Evolutionary conservation across 2,797 vertebrate species (phyloP).

Genomic region (Spea hammondii): DNA sequence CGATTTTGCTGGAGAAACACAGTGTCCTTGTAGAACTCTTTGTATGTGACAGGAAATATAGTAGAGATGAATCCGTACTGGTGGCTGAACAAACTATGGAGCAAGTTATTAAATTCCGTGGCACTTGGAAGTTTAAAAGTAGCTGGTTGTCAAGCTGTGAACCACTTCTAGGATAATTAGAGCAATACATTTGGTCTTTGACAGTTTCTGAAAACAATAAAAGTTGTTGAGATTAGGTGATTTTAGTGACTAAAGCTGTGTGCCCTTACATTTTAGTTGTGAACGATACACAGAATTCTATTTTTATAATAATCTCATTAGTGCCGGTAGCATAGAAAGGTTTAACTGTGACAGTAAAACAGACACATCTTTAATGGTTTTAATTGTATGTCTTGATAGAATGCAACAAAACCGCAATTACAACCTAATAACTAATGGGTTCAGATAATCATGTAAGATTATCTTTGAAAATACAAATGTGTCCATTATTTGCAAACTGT

Average conservation of each 20-base stretch:
- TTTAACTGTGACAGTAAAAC: not conserved
- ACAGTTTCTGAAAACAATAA: constrained; percentile 24
- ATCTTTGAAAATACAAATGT: not conserved
- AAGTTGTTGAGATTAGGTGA: constrained; percentile 26
- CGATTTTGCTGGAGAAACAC: constrained; percentile 25
- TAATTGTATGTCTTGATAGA: constrained; percentile 10
- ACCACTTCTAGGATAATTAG: constrained; percentile 39
- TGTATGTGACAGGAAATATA: constrained; percentile 30
- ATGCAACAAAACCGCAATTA: constrained; percentile 1
- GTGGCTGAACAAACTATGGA: constrained; percentile 43
- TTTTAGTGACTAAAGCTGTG: constrained; percentile 20
- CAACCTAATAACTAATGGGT: not conserved
- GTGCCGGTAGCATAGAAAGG: not conserved
- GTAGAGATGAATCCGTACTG: constrained; percentile 33
- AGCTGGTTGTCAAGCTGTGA: constrained; percentile 39
- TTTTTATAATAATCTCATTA: constrained; percentile 27
- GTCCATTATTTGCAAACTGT: constrained; percentile 11
- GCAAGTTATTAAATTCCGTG: constrained; percentile 40
- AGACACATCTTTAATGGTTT: constrained; percentile 8
- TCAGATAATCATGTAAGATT: not conserved
- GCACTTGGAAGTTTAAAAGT: constrained; percentile 36
- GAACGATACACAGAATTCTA: constrained; percentile 14
- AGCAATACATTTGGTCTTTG: constrained; percentile 18
- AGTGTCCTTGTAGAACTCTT: constrained; percentile 29
- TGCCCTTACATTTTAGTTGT: constrained; percentile 19